Conservation (phyloP, 35 echinoderm and acorn worm genomes). For the Ptychodera flava region DNA sequence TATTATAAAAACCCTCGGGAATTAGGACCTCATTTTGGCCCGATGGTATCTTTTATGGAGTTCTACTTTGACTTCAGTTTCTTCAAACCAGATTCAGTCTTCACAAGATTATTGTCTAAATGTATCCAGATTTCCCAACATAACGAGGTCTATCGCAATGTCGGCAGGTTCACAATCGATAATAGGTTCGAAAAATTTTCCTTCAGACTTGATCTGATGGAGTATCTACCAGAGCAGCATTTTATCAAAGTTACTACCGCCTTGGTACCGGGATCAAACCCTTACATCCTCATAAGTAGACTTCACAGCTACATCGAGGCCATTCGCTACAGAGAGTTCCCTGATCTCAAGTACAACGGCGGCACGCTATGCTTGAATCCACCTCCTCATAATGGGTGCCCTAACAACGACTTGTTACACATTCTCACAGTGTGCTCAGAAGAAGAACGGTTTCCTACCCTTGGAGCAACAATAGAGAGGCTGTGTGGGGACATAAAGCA, state of each 20-base stretch:
- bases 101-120: slow-evolving; percentile 6
- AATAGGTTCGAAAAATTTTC: neutral
- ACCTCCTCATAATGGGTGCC: neutral
- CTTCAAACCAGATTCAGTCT: slow-evolving; percentile 15
- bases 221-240: neutral
- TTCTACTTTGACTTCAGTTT: slow-evolving; percentile 37
- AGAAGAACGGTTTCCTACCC: neutral
- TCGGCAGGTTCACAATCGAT: neutral
- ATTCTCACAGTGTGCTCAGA: neutral
- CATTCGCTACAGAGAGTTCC: neutral
- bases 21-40: neutral
- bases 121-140: neutral
- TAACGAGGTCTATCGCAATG: neutral
- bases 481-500: too few relatives aligned
- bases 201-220: neutral
- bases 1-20: neutral
- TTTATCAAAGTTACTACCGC: neutral
- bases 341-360: neutral
- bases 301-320: neutral
- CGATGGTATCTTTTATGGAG: neutral
- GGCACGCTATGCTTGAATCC: neutral
- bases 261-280: neutral
- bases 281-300: neutral
- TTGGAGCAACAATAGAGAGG: neutral
- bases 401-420: neutral